A percentile compares a stretch with the other conserved stretches of the same genome.
Conservation (phyloP, 2,113 vertebrate genomes). For the Percina caprodes region DNA sequence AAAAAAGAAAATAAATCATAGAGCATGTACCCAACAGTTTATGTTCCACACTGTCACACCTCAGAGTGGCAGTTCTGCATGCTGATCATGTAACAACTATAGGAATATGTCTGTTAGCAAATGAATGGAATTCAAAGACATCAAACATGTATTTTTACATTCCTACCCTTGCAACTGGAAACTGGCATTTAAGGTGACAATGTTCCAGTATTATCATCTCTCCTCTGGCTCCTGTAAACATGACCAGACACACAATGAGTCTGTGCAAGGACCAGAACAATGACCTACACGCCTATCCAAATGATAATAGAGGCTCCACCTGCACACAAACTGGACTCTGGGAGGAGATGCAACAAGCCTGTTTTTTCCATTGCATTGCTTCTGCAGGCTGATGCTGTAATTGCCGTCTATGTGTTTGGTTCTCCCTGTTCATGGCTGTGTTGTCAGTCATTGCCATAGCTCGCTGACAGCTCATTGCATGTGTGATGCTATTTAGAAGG, state of each 20-base stretch:
- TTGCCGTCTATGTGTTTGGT: no score
- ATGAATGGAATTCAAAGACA: neutral
- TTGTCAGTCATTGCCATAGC: neutral
- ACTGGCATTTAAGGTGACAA: slow-evolving; percentile 1
- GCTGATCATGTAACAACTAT: neutral
- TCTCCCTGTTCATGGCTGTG: neutral
- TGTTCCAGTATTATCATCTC: slow-evolving; percentile 12
- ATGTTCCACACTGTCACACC: neutral
- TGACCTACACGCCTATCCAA: slow-evolving; percentile 3
- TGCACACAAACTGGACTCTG: neutral
- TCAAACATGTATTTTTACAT: slow-evolving; percentile 31
- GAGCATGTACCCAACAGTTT: neutral
- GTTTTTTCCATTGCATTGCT: slow-evolving; percentile 20
- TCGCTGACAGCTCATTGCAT: neutral
- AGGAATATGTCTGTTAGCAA: neutral
- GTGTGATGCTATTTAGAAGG: neutral
- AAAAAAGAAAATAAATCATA: no score
- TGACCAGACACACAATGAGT: slow-evolving; percentile 1
- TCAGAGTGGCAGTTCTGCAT: neutral
- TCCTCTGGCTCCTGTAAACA: neutral
- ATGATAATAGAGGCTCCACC: neutral
- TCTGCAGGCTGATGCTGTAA: neutral
- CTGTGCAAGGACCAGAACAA: slow-evolving; percentile 5
- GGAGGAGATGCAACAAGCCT: slow-evolving; percentile 7
- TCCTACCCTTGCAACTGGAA: slow-evolving; percentile 5